Evolutionary conservation across 1,140 invertebrate species (phyloP).

Genomic region (Subanguina moxae): DNA sequence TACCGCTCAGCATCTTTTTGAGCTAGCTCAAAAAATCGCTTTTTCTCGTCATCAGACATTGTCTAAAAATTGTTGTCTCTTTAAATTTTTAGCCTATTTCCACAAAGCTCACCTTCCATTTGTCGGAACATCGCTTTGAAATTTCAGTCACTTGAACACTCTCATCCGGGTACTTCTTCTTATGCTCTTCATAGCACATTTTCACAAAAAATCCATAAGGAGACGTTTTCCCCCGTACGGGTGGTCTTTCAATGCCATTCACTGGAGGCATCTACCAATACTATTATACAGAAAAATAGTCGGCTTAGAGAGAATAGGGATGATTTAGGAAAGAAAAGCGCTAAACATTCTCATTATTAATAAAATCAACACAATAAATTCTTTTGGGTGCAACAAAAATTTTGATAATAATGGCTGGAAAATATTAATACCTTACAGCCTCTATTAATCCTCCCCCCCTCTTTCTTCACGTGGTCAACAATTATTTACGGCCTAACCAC

Average conservation of each 20-base stretch:
- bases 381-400: no score
- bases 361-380: no score
- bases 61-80: constrained; percentile 64
- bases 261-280: background rate
- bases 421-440: no score
- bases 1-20: constrained; percentile 93
- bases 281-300: no score
- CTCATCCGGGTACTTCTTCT: constrained; percentile 97
- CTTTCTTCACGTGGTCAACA: no score
- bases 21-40: constrained; percentile 96
- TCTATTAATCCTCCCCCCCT: no score
- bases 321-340: no score
- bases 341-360: no score
- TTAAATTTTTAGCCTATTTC: background rate
- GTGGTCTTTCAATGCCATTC: constrained; percentile 35
- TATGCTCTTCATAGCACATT: constrained; percentile 82
- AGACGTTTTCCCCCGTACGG: constrained; percentile 83
- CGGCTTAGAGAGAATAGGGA: no score
- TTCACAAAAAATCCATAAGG: constrained; percentile 99
- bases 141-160: constrained; percentile 96
- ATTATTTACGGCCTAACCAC: no score
- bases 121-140: constrained; percentile 93
- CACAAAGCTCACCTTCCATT: constrained; percentile 73
- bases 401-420: no score
- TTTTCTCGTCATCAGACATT: constrained; percentile 96